Base-by-base conservation (phyloP, 2,113 vertebrate species). In the Corythornis madagascariensis region DNA sequence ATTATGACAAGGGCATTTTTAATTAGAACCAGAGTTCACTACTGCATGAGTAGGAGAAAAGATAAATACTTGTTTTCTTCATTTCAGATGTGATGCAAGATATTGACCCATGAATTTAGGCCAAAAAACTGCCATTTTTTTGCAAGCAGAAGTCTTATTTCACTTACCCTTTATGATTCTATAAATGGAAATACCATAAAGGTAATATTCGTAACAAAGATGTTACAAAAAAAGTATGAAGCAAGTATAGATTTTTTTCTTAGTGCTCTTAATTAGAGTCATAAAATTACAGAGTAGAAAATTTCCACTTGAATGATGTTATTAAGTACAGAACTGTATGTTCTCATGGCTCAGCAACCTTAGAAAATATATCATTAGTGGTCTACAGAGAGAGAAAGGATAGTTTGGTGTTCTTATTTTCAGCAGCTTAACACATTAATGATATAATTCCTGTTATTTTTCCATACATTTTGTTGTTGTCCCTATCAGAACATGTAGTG, bases 281-380 rank as follows among this genome's bases (percentile, higher is more conserved):
- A 56, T 74, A 87, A 83, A 59, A 83, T 77, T 92, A 66, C 71
- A 73, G 52, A 56, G 47, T 6, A 80, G 47, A 91, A 79, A 55
- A 89, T 71, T 91, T 93, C 84, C 86, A 84, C 78, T 66, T 74
- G 78, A 88, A 85, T 88, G 85, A 92, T 14, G 79, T 63, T 83
- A 89, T 86, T 70, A 86, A 89, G 56, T 35, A 63, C 55, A 83
- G 76, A 43, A 66, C 83, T 89, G 40, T 78, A 78, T 48, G 71
- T 87, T 93, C 67, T 74, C 59, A 52, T 74, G 78, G 81, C 56
- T 94, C 86, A 85, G 72, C 78, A 92, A 33, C 38, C 45, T 87
- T 43, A 73, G 84, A 85, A 85, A 93, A 90, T 87, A 56, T 60
- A 90, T 90, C 83, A 91, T 72, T 69, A 83, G 71, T 48, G 75